Evolutionary conservation across 2,113 vertebrate genomes (phyloP), one percentile per base, ranked within the genome.

Genomic region (Otolemur garnettii): DNA sequence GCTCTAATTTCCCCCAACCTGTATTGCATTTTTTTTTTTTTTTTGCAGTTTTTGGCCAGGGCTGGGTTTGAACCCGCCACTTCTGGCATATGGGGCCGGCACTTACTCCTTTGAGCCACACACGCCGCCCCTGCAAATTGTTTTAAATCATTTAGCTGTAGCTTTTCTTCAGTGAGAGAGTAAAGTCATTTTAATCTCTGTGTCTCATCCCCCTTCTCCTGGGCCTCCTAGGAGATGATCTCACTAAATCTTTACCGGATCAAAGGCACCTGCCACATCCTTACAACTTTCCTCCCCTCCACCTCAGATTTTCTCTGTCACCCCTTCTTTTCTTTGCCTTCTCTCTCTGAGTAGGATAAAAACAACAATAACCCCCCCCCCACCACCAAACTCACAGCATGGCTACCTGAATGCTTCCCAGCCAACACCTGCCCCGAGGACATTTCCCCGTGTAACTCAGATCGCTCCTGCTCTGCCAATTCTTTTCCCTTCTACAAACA

Each of bases 401-500:
- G 18, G 60, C 6, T 78, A 22, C 28, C 82, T 60, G 42, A 5
- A 88, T 10, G 22, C 12, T 60, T 1, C 55, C 59, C 55, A 69
- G n/a, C 28, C 55, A 64, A 50, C 28, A 75, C 45, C 38, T 82
- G 55, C 57, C 14, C 59, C n/a, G 21, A 35, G 33, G 7, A 72
- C 2, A 78, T 24, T 66, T 97, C 55, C 33, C 6, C 38, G 80
- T 15, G 7, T 24, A 55, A 28, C 24, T 18, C 22, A 38, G 81
- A 18, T 62, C 45, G 30, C 17, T 90, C 22, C 30, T 82, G 4
- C 28, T 42, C 57, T 30, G 26, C 28, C 30, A 18, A 19, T 55
- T 79, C 50, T 90, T 87, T 84, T 86, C 64, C 84, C 13, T 74
- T n/a, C 80, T n/a, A 19, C 24, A 94, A 92, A 80, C 15, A 79